Base-by-base conservation (phyloP, 2,888 invertebrate species). In the Drosophila meridiana region DNA sequence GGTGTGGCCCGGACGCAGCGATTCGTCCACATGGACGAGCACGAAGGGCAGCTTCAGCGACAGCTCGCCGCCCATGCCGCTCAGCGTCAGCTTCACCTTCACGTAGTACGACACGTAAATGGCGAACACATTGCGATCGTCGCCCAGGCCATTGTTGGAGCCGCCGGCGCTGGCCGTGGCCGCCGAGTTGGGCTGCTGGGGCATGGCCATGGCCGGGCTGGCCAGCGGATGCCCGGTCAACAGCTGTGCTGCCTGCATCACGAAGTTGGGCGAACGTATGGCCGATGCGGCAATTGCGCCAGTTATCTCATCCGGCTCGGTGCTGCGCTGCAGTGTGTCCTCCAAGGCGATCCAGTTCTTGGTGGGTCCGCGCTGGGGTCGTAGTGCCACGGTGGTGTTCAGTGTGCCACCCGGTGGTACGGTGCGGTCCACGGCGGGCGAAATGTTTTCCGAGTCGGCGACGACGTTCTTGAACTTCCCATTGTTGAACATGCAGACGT, bases 391-490 rank as follows among this genome's bases (percentile, higher is more conserved):
- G 5, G 94, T 95, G 76, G 95, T 95, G 28, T 94, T 94, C 50
- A 96, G 93, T 0, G 94, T 94, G 30, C 95, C 94, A 0, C 96
- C 96, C 0, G 96, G 95, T 43, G 94, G 93, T 7, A 97, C 94
- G 0, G 86, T 87, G 36, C 92, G 91, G 43, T 92, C 92, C 32
- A 90, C 79, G 0, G 73, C 36, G 2, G 91, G 90, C 28, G 89
- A 82, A 7, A 94, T 72, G 94, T 95, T 69, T 92, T 94, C 88
- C 90, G 95, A 93, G 73, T 95, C 95, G 2, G 97, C 97, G 1
- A 98, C 97, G n/a, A 97, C 96, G 92, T 98, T 98, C 93, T 98
- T 98, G 94, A 98, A 98, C 93, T 98, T 98, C 0, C 98, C 98
- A 90, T 98, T 97, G 80, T 98, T 98, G 93, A 98, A 97, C 96